Percentiles rank a stretch among this genome's conserved stretches.
Conservation (phyloP, 1,140 invertebrate genomes). For the Neotoxoptera formosana region DNA sequence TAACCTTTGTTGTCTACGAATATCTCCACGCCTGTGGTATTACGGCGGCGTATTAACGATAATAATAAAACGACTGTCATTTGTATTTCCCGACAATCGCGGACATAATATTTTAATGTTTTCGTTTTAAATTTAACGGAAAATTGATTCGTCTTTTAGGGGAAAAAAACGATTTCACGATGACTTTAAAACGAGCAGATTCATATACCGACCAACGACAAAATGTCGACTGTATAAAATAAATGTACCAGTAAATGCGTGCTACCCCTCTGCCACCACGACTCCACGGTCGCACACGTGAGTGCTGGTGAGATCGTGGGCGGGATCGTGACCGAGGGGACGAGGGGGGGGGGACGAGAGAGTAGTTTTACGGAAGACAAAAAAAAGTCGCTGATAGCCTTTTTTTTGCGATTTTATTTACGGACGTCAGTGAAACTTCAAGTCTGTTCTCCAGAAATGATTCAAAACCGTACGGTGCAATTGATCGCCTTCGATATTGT, state of each 20-base stretch:
- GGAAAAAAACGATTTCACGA: neutral
- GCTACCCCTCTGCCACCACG: no score
- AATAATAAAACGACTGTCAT: neutral
- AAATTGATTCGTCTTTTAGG: neutral
- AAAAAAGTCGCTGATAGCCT: constrained; percentile 38
- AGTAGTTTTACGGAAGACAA: neutral
- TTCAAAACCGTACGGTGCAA: constrained; percentile 39
- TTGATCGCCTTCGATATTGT: constrained; percentile 34
- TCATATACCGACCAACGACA: neutral
- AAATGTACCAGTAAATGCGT: constrained; percentile 44
- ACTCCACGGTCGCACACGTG: neutral
- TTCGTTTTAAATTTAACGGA: neutral
- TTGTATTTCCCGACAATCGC: neutral
- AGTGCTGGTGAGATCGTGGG: neutral
- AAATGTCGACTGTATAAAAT: constrained; percentile 32
- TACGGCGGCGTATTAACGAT: neutral
- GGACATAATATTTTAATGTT: neutral
- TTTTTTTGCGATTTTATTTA: neutral
- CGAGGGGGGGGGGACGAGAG: no score
- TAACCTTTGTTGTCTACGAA: neutral
- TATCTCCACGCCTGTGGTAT: neutral
- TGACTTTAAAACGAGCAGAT: neutral
- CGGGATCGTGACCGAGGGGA: neutral
- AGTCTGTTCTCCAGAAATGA: constrained; percentile 38
- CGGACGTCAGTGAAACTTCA: constrained; percentile 29